Base-by-base conservation (phyloP, 2,888 invertebrate species). In the Periphyllus acericola region DNA sequence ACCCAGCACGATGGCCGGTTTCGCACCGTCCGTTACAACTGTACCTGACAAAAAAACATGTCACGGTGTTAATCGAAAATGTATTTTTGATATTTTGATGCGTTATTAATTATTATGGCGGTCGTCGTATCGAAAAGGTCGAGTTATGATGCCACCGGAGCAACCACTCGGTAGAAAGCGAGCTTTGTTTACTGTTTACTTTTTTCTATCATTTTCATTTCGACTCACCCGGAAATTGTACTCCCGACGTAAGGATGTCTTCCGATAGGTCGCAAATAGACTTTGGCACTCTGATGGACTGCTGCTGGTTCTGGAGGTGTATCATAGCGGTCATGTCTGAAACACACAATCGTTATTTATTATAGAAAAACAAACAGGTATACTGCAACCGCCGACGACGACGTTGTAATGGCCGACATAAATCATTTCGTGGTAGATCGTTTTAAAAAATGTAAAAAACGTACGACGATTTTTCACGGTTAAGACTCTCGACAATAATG, bases 151-250 rank as follows among this genome's bases (percentile, higher is more conserved):
- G 0, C 60, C 6, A 3, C 1, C 21, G 4, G 5, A 60, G 4
- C 6, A 19, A 25, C 60, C 60, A 36, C n/a, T 11, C 74, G 21
- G 55, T 55, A n/a, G n/a, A n/a, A 36, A 83, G 52, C 21, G 4
- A 60, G 60, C n/a, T n/a, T n/a, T n/a, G n/a, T n/a, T n/a, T 60
- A 75, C 29, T 29, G 21, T 55, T 83, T 75, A 46, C 46, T 29
- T 83, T 83, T 52, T 78, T 36, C 19, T 5, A 40, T 8, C 40
- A 40, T 40, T 81, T 81, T 71, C 17, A 3, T 40, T 71, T 76
- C 11, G 66, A 81, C 93, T 93, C 92, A 95, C 95, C 95, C 92
- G 95, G 95, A 91, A 95, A 92, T 91, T 94, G 94, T 91, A 95
- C 93, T 90, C 95, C 95, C 89, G 94, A 94, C 92, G 93, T 93